Percentiles rank a stretch among this genome's conserved stretches.
phyloP scores from a whole-genome alignment of 2,113 vertebrate genomes.

The Ophthalmolycus amberensis region DNA sequence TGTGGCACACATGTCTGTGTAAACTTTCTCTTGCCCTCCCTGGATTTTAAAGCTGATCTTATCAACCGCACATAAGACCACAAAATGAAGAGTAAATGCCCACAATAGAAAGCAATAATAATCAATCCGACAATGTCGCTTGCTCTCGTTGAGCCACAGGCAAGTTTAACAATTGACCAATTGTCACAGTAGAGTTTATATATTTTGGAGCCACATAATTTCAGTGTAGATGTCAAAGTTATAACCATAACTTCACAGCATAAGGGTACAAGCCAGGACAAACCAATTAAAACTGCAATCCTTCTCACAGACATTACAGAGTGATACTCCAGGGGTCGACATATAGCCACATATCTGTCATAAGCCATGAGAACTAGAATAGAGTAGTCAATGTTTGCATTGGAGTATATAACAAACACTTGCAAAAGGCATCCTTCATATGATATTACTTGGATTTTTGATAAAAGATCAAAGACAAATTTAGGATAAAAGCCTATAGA shows the following conservation, averaged over 20 bases:
- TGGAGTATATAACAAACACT: too few species aligned
- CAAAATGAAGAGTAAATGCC: slow-evolving; percentile 37
- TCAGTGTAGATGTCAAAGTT: slow-evolving; percentile 17
- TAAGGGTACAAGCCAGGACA: slow-evolving; percentile 41
- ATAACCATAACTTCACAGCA: not conserved
- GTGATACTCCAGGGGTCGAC: slow-evolving; percentile 55
- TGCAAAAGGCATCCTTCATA: too few species aligned
- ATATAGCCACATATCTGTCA: slow-evolving; percentile 58
- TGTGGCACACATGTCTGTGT: slow-evolving; percentile 61
- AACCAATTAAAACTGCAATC: slow-evolving; percentile 2
- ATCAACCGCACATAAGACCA: slow-evolving; percentile 48
- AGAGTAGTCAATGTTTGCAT: not conserved
- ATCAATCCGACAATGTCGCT: slow-evolving; percentile 33
- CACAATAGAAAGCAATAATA: slow-evolving; percentile 10
- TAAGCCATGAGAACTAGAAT: slow-evolving; percentile 14
- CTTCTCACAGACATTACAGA: slow-evolving; percentile 30
- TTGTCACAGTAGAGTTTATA: slow-evolving; percentile 66
- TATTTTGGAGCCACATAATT: slow-evolving; percentile 53
- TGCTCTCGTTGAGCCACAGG: slow-evolving; percentile 10
- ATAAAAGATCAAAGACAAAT: too few species aligned
- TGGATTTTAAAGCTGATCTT: slow-evolving; percentile 33
- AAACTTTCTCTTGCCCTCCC: slow-evolving; percentile 49
- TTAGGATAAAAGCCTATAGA: too few species aligned
- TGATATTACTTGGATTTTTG: too few species aligned
- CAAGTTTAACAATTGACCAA: slow-evolving; percentile 59